Evolutionary conservation across 92 coral and sea anemone genomes (phyloP), one percentile per base, ranked within the genome.

Genomic region (Plumapathes pennacea): DNA sequence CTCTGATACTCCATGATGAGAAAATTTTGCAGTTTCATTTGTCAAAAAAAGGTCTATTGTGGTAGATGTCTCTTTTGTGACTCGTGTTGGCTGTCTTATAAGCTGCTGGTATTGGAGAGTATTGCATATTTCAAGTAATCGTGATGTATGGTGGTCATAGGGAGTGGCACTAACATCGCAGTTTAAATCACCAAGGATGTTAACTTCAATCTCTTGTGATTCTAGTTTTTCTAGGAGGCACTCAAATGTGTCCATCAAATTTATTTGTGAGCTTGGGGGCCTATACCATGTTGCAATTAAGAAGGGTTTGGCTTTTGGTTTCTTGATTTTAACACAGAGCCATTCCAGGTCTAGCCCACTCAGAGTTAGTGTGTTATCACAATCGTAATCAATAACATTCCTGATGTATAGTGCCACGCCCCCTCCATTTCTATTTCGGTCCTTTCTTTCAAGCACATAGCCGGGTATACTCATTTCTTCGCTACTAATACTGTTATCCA

Each of bases 21-120:
- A 37, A 63, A 63, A 46, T 50, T 39, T 64, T 33, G 64, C 33
- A 30, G 23, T 24, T 25, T 69, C 55, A 37, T 69, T 68, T 29
- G 84, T 68, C 23, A 76, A 47, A 34, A 68, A 46, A 30, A 69
- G 15, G 34, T 77, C 78, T 51, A 60, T 60, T 27, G 60, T 54
- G 38, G 72, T 49, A 39, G 15, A 40, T 26, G 78, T 50, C 39
- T 52, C 43, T 29, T 49, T 29, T 13, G 65, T 73, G 38, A 36
- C 34, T 22, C 66, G 50, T 41, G 80, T 71, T 32, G 79, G 60
- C 39, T 47, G 55, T 46, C 23, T 54, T 19, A 71, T 61, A 32
- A 67, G 38, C 36, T 67, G 74, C 13, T 46, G 17, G 31, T 45
- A 43, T 37, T 60, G 67, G 23, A 45, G 36, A 23, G 50, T 46